Base-by-base conservation (phyloP, 2,113 vertebrate species). In the Rhynchomys soricoides region DNA sequence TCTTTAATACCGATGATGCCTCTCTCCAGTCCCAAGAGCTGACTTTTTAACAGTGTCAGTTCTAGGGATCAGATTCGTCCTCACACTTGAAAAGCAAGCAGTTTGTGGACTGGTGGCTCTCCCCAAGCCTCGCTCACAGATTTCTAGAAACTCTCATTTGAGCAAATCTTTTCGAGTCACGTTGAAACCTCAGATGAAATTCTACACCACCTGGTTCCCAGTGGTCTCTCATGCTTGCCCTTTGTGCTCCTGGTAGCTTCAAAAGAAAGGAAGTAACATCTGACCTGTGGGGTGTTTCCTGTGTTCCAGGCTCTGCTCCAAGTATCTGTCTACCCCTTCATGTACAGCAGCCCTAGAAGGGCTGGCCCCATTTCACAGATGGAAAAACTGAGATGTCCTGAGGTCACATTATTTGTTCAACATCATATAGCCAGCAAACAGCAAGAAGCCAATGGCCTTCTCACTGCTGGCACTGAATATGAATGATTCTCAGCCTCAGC, bases 401-500 rank as follows among this genome's bases (percentile, higher is more conserved):
- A 71, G 34, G 50, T 52, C 86, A 78, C 11, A 1, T 45, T 87
- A 78, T 34, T 71, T 81, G 64, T 59, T 70, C 5, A 22, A 2
- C 0, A 0, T 52, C 83, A 40, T 9, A 1, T 0, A 71, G n/a
- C 45, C 79, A 57, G 45, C 50, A 57, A 17, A 52, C 15, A 89
- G 81, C 70, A 21, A n/a, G 26, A 9, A 16, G 21, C 1, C 31
- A 40, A 66, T 16, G 0, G n/a, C 90, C 93, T 97, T 92, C 83
- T 93, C 79, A 29, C 89, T 52, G 81, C 93, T 90, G 91, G 90
- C 88, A 52, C 89, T 96, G 97, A 31, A 10, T 50, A 45, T 48
- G 85, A 77, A 43, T 55, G 81, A 74, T 95, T 94, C 90, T 43
- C 78, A 40, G 93, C 48, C 91, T 95, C 90, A 89, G 90, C 90